Percentiles rank a stretch among this genome's conserved stretches.
Conservation (phyloP, 2,888 invertebrate genomes). For the Stenotaenia linearis region DNA sequence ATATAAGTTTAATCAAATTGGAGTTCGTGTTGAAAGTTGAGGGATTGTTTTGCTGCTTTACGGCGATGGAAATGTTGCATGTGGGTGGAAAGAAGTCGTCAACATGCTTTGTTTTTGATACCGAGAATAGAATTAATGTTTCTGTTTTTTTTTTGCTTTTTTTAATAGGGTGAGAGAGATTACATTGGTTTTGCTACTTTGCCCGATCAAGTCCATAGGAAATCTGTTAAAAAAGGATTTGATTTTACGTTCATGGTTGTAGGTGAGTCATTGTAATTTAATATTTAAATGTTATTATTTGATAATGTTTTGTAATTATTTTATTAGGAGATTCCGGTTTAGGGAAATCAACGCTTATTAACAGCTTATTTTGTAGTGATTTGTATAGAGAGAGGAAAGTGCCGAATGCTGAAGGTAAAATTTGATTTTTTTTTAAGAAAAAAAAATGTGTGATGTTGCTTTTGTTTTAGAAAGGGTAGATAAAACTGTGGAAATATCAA, state of each 20-base stretch:
- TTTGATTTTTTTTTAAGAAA: not conserved
- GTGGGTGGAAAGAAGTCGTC: not conserved
- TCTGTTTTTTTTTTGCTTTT: not conserved
- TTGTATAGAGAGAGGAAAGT: slow-evolving; percentile 79
- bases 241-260: slow-evolving; percentile 96
- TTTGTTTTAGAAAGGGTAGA: slow-evolving; percentile 53
- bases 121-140: not conserved
- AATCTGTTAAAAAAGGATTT: slow-evolving; percentile 92
- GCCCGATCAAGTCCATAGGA: slow-evolving; percentile 92
- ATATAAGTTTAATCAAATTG: not conserved
- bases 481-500: slow-evolving; percentile 58
- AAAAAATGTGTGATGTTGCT: not conserved
- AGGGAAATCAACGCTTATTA: slow-evolving; percentile 90
- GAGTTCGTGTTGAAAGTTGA: not conserved
- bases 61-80: not conserved
- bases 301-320: not conserved
- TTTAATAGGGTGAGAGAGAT: slow-evolving; percentile 54
- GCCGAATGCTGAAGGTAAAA: slow-evolving; percentile 62
- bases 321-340: slow-evolving; percentile 72
- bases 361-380: slow-evolving; percentile 88
- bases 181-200: slow-evolving; percentile 93
- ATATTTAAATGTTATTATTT: not conserved
- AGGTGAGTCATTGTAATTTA: slow-evolving; percentile 51
- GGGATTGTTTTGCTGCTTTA: not conserved
- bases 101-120: not conserved